A percentile compares a stretch with the other conserved stretches of the same genome.
Conservation (phyloP, 2,888 invertebrate species). For the Cephus runcator region DNA sequence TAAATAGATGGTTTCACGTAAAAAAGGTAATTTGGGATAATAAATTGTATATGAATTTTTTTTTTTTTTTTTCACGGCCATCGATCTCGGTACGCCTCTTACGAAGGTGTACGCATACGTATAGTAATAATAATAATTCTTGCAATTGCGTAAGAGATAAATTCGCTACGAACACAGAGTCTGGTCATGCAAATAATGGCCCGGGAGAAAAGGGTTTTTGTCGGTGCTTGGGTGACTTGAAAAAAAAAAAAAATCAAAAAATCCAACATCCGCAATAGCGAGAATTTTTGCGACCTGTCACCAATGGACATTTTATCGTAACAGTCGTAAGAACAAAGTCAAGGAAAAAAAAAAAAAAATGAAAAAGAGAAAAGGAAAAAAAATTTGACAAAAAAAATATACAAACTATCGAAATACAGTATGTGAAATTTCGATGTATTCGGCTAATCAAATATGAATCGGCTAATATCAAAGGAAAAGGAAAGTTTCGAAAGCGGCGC, state of each 20-base stretch:
- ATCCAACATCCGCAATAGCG: neutral
- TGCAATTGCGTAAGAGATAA: conserved; percentile 60
- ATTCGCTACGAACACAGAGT: conserved; percentile 64
- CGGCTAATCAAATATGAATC: too few relatives aligned
- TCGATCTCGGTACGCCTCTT: neutral
- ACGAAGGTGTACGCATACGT: neutral
- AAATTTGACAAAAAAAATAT: too few relatives aligned
- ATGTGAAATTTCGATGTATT: too few relatives aligned
- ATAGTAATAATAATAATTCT: conserved; percentile 44
- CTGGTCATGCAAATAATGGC: conserved; percentile 65
- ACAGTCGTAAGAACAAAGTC: too few relatives aligned
- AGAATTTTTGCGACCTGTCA: too few relatives aligned
- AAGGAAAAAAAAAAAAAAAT: too few relatives aligned
- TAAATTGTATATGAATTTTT: conserved; percentile 12
- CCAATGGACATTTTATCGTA: too few relatives aligned
- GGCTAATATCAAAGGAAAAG: too few relatives aligned
- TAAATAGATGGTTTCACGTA: conserved; percentile 21
- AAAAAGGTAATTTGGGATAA: conserved; percentile 9
- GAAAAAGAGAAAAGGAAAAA: too few relatives aligned
- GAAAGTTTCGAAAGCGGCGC: too few relatives aligned
- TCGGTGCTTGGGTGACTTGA: conserved; percentile 60
- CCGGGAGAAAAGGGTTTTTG: conserved; percentile 58
- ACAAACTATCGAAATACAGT: too few relatives aligned
- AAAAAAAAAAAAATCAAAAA: conserved; percentile 12
- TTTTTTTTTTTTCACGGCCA: conserved; percentile 8